Base-by-base conservation (phyloP, 2,797 vertebrate species). In the Cyclopterus lumpus region DNA sequence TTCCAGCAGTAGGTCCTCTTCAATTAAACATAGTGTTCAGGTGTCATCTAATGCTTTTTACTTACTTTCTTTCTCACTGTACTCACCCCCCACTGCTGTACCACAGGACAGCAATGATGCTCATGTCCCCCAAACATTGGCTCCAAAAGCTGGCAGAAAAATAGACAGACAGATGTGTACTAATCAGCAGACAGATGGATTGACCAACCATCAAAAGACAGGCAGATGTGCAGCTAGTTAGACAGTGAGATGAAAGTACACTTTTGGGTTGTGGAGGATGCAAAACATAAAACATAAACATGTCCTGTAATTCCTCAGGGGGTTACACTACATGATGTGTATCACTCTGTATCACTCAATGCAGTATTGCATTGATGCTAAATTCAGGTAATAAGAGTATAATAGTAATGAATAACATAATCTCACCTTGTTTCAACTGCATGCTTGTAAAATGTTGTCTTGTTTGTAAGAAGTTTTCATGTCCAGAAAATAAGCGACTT, bases 181-280 rank as follows among this genome's bases (percentile, higher is more conserved):
- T 89, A 89, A 91, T 90, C 83, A 86, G 75, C 86, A 86, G 77
- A 86, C 90, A 91, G 91, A 86, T 90, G 85, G 85, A 91, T 78
- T 87, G 90, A 89, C 89, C 82, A 75, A 81, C 82, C 79, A 80
- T 89, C 81, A 88, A 79, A 89, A 82, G 72, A 77, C 57, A 68
- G 34, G 49, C 86, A 89, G 86, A 86, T 89, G 85, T 84, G 85
- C 24, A 59, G 53, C 80, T 82, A 75, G 80, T 88, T 75, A 82
- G 62, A 81, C 28, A 57, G 60, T 24, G 48, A 78, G 70, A 75
- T 73, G 58, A 75, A 84, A 88, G 69, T 68, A 69, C 48, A 77
- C 59, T 81, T 85, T 73, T 62, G 53, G 60, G 71, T 68, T 51
- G 22, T 11, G 24, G 53, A 72, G 59, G 65, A 82, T 46, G 40